Conservation (phyloP, 35 echinoderm and acorn worm species). For the Stichopus chloronotus region DNA sequence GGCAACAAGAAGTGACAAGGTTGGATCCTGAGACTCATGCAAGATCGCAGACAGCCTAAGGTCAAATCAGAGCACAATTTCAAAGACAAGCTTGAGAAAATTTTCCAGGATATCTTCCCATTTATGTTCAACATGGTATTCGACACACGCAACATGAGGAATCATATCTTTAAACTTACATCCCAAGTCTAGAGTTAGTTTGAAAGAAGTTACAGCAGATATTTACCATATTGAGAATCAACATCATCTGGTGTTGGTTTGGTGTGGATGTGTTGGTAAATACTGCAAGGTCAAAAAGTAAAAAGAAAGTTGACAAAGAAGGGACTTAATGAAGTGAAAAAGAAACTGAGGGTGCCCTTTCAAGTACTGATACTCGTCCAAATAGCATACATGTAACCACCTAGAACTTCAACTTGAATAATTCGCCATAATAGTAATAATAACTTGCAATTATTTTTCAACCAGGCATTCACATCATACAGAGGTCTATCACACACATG, state of each 20-base stretch:
- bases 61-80: neutral
- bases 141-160: neutral
- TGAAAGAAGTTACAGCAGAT: neutral
- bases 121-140: neutral
- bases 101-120: neutral
- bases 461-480: no score
- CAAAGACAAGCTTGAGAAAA: neutral
- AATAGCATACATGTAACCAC: no score
- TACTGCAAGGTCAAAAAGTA: neutral
- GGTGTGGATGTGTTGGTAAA: neutral
- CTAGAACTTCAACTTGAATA: no score
- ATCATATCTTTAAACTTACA: neutral
- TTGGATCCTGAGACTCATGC: no score
- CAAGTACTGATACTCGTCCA: no score
- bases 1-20: no score
- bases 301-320: no score
- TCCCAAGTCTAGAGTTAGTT: neutral
- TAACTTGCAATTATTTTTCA: no score
- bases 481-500: no score
- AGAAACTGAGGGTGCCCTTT: no score
- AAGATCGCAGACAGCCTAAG: neutral
- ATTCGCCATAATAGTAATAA: no score
- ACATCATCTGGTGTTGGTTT: constrained; percentile 76
- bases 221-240: constrained; percentile 71
- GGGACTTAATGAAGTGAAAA: no score